These are phyloP conservation scores for Crotalus horridus DNA, from an alignment of 2,113 vertebrate genomes.

Conservation along the genomic window DNA sequence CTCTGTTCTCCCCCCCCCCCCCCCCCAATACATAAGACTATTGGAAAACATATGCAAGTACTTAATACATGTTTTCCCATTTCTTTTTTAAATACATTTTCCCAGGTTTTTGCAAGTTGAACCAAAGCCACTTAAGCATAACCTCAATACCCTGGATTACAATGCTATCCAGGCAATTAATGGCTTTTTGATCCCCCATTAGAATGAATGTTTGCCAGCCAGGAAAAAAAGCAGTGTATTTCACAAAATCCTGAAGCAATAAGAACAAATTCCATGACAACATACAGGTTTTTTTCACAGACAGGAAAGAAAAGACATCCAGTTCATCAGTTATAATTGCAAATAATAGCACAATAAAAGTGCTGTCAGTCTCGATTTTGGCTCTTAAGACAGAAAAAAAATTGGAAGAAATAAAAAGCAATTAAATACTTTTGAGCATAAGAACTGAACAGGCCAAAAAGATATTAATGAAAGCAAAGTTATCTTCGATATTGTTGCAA, in stretches of 20 bases:
- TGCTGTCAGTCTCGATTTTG: background rate
- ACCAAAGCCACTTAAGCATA: background rate
- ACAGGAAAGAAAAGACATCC: background rate
- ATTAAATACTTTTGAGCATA: background rate
- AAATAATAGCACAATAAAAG: background rate
- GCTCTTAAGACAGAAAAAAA: background rate
- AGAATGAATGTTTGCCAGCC: background rate
- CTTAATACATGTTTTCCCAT: background rate
- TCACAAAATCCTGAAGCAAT: background rate
- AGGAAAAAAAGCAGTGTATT: slow-evolving; percentile 12
- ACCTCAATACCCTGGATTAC: background rate
- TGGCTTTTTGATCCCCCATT: background rate
- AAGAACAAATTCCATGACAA: background rate
- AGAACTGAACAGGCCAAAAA: background rate
- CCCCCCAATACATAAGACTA: background rate
- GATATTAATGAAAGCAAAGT: background rate
- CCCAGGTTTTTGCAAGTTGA: background rate
- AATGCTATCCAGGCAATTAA: background rate
- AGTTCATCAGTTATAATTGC: slow-evolving; percentile 12
- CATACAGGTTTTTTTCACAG: background rate
- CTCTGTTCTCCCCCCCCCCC: background rate
- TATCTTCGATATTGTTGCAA: background rate
- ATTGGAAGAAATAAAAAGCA: background rate
- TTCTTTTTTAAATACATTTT: background rate
- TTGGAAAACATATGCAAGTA: background rate